phyloP scores from a whole-genome alignment of 2,113 vertebrate genomes.

The Oryzias curvinotus region DNA sequence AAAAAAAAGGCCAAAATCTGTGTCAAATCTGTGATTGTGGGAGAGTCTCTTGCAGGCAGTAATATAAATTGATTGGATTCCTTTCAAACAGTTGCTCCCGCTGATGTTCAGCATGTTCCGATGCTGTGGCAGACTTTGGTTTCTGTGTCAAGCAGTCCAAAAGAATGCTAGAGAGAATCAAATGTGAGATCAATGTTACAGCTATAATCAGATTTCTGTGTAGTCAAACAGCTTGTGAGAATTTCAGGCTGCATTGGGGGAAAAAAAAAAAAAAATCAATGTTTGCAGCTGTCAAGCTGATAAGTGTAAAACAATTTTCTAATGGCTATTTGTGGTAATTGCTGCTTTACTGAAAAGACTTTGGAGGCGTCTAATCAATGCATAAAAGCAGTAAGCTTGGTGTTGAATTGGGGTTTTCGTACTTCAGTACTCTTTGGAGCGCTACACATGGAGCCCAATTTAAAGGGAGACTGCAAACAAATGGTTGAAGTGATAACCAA shows the following conservation, averaged over 20 bases:
- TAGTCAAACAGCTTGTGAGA: conserved; percentile 40
- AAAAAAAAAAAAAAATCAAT: conserved; percentile 48
- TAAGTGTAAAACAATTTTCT: conserved; percentile 50
- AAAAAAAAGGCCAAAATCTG: conserved; percentile 28
- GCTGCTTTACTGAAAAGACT: conserved; percentile 30
- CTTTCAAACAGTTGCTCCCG: conserved; percentile 47
- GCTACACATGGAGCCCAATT: conserved; percentile 8
- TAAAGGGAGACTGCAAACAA: conserved; percentile 11
- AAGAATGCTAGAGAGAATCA: conserved; percentile 29
- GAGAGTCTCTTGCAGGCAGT: conserved; percentile 5
- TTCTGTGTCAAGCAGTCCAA: conserved; percentile 26
- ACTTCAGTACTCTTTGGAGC: conserved; percentile 16
- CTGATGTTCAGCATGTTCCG: conserved; percentile 23
- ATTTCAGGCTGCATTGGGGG: conserved; percentile 22
- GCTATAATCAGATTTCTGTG: conserved; percentile 24
- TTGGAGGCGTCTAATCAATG: conserved; percentile 43
- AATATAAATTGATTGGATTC: conserved; percentile 23
- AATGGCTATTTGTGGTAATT: conserved; percentile 55
- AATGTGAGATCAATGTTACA: conserved; percentile 51
- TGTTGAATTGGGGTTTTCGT: conserved; percentile 30
- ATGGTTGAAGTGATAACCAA: not conserved
- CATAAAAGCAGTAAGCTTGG: conserved; percentile 1
- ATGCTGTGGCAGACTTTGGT: conserved; percentile 33
- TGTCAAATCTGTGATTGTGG: conserved; percentile 20
- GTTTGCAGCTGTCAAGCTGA: conserved; percentile 40